phyloP scores from a whole-genome alignment of 2,113 vertebrate genomes.

The Lethenteron camtschaticum region DNA sequence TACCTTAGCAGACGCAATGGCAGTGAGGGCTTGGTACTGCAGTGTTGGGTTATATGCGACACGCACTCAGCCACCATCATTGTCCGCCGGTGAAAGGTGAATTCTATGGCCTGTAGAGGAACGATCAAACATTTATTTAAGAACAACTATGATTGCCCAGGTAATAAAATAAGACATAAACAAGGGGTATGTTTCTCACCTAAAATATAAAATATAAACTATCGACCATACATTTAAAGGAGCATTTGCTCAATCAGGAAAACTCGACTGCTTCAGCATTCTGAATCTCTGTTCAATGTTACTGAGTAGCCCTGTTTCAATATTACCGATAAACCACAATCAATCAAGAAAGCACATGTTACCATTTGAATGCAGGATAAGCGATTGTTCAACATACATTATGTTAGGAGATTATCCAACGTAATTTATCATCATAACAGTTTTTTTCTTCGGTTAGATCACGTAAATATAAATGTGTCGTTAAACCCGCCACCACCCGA shows the following conservation, averaged over 20 bases:
- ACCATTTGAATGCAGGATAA: no score
- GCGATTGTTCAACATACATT: no score
- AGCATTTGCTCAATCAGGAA: neutral
- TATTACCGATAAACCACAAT: no score
- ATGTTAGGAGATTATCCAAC: no score
- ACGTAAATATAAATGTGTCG: no score
- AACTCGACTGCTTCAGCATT: no score
- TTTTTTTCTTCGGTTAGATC: no score
- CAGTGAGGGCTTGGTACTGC: constrained; percentile 64
- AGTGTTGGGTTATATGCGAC: constrained; percentile 72
- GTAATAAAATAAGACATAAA: constrained; percentile 1
- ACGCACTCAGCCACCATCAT: constrained; percentile 85
- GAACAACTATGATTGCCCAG: neutral
- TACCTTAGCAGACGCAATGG: constrained; percentile 72
- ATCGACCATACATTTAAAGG: neutral
- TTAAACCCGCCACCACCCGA: no score
- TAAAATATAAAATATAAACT: neutral
- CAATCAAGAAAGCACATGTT: no score
- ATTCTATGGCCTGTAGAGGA: constrained; percentile 50
- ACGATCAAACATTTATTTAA: constrained; percentile 7
- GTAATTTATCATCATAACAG: no score
- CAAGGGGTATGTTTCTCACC: neutral
- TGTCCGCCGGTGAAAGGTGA: constrained; percentile 70
- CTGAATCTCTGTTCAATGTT: no score
- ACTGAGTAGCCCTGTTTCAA: no score